Evolutionary conservation across 2,113 vertebrate genomes (phyloP).

Genomic region (Dromaius novaehollandiae): DNA sequence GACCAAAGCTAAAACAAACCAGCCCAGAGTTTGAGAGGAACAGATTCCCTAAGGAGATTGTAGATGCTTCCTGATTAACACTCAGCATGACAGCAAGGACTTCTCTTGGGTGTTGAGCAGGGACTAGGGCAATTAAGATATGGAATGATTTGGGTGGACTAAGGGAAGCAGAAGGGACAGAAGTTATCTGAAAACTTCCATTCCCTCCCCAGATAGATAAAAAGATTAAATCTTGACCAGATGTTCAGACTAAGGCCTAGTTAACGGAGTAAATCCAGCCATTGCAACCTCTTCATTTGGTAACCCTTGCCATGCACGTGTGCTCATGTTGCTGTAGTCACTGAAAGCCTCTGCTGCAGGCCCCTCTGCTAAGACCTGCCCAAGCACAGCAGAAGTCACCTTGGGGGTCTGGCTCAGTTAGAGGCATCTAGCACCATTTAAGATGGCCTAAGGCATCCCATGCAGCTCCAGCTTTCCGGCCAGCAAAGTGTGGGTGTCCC

Average conservation of each 20-base stretch:
- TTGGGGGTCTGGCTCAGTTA: no score
- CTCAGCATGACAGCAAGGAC: not conserved
- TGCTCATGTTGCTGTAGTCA: not conserved
- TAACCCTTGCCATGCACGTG: not conserved
- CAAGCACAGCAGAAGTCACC: no score
- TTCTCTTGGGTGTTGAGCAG: not conserved
- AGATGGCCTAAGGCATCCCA: no score
- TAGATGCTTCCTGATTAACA: not conserved
- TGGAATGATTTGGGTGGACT: not conserved
- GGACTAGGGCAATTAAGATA: not conserved
- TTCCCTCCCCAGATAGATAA: not conserved
- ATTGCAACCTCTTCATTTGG: no score
- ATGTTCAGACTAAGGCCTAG: not conserved
- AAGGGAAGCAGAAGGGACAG: not conserved
- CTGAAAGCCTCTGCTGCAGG: no score
- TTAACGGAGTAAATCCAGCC: not conserved
- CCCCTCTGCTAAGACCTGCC: no score
- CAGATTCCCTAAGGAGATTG: no score
- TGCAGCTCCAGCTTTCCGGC: no score
- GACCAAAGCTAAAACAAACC: not conserved
- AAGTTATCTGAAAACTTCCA: not conserved
- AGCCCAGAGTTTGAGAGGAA: not conserved
- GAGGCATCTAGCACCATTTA: no score
- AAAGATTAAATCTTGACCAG: not conserved
- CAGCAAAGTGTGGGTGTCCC: no score